Percentiles rank a stretch among this genome's conserved stretches.
Conservation (phyloP, 2,888 invertebrate species). For the Leucozona laternaria region DNA sequence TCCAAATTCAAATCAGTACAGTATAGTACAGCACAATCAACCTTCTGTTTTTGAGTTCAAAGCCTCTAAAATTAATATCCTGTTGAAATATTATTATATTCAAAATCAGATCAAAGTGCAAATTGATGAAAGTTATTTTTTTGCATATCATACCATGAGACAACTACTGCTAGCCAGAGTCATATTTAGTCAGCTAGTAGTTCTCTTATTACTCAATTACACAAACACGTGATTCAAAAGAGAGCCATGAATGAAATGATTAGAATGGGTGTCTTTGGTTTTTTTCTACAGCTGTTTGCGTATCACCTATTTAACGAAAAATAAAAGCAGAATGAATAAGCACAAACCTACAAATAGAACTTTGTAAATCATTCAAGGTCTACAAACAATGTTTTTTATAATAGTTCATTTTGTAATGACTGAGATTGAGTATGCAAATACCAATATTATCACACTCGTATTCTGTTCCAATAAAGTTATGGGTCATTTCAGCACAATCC, state of each 20-base stretch:
- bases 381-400: background rate
- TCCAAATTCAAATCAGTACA: no score
- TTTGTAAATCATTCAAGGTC: background rate
- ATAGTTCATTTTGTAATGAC: background rate
- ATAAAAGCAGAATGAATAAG: background rate
- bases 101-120: constrained; percentile 59
- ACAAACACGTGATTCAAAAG: constrained; percentile 59
- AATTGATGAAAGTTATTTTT: constrained; percentile 60
- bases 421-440: background rate
- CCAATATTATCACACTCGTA: background rate
- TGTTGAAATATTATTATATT: constrained; percentile 21
- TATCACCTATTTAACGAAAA: background rate
- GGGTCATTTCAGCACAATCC: no score
- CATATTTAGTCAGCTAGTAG: background rate
- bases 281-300: background rate
- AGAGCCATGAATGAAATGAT: background rate
- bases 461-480: background rate
- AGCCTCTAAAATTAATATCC: background rate
- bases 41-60: background rate
- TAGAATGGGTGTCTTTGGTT: background rate
- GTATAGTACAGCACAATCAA: background rate
- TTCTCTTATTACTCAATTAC: constrained; percentile 43
- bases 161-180: background rate
- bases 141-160: background rate
- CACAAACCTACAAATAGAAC: background rate